Conservation (phyloP, 2,113 vertebrate species). For the Callaeas wilsoni region DNA sequence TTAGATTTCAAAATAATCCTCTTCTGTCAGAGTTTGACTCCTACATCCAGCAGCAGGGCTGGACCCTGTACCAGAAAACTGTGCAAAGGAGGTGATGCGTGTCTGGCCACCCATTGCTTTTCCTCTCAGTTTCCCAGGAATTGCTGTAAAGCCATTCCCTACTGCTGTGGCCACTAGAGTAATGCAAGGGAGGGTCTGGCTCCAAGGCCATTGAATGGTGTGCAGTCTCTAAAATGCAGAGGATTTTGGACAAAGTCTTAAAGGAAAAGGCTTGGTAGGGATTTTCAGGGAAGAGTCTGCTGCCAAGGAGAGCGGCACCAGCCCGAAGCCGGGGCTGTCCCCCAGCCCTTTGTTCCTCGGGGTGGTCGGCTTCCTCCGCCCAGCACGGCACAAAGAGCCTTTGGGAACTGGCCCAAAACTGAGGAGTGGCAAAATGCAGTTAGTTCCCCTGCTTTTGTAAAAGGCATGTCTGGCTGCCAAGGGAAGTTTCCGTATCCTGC, state of each 20-base stretch:
- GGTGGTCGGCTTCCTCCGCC: slow-evolving; percentile 30
- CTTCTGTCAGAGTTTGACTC: not conserved
- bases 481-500: slow-evolving; percentile 53
- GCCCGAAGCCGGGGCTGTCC: not conserved
- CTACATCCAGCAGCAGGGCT: not conserved
- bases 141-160: not conserved
- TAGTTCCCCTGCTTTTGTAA: slow-evolving; percentile 36
- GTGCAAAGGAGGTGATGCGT: not conserved
- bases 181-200: not conserved
- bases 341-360: slow-evolving; percentile 23
- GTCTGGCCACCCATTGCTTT: not conserved
- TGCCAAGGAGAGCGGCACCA: not conserved
- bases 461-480: slow-evolving; percentile 31
- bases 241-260: slow-evolving; percentile 1
- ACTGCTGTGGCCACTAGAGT: not conserved
- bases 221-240: not conserved
- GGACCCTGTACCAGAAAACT: not conserved
- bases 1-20: not conserved
- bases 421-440: slow-evolving; percentile 20
- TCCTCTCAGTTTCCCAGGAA: slow-evolving; percentile 7
- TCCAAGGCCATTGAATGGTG: not conserved
- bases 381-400: not conserved
- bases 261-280: not conserved
- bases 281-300: not conserved
- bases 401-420: slow-evolving; percentile 17